phyloP scores from a whole-genome alignment of 1,140 invertebrate genomes.

The Dendrolimus kikuchii region DNA sequence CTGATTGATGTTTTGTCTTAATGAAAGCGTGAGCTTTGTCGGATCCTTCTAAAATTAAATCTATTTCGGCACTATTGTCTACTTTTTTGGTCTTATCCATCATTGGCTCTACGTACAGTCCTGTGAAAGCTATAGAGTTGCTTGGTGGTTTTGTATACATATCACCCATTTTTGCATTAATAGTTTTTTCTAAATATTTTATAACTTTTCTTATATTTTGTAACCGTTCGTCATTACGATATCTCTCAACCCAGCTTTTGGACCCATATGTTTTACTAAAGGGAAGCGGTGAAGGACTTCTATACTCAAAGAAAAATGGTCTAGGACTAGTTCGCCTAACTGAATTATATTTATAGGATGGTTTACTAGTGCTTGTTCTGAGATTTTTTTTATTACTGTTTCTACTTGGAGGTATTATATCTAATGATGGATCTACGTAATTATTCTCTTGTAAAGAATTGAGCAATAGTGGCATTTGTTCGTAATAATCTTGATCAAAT shows the following conservation, averaged over 20 bases:
- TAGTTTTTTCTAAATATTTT: slow-evolving; percentile 57
- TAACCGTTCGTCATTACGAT: slow-evolving; percentile 55
- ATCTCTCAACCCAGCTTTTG: slow-evolving; percentile 51
- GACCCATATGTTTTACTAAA: slow-evolving; percentile 48
- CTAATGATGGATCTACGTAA: slow-evolving; percentile 33
- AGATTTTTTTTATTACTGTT: slow-evolving; percentile 16
- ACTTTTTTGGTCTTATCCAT: slow-evolving; percentile 15
- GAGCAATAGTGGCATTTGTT: slow-evolving; percentile 59
- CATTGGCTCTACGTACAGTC: slow-evolving; percentile 42
- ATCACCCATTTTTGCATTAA: slow-evolving; percentile 55
- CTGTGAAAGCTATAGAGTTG: slow-evolving; percentile 53
- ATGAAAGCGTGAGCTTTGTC: slow-evolving; percentile 17
- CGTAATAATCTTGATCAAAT: slow-evolving; percentile 64
- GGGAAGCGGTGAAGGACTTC: slow-evolving; percentile 49
- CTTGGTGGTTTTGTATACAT: slow-evolving; percentile 28
- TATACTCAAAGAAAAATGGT: slow-evolving; percentile 54
- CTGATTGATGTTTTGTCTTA: slow-evolving; percentile 37
- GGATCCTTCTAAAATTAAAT: slow-evolving; percentile 19
- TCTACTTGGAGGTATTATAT: slow-evolving; percentile 19
- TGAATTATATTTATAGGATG: slow-evolving; percentile 11
- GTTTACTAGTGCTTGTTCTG: slow-evolving; percentile 13
- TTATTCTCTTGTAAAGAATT: slow-evolving; percentile 60
- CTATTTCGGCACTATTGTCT: slow-evolving; percentile 9
- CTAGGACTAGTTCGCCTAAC: slow-evolving; percentile 52
- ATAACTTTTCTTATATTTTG: slow-evolving; percentile 62